phyloP scores from a whole-genome alignment of 2,888 invertebrate species.

The Norana najaformis region DNA sequence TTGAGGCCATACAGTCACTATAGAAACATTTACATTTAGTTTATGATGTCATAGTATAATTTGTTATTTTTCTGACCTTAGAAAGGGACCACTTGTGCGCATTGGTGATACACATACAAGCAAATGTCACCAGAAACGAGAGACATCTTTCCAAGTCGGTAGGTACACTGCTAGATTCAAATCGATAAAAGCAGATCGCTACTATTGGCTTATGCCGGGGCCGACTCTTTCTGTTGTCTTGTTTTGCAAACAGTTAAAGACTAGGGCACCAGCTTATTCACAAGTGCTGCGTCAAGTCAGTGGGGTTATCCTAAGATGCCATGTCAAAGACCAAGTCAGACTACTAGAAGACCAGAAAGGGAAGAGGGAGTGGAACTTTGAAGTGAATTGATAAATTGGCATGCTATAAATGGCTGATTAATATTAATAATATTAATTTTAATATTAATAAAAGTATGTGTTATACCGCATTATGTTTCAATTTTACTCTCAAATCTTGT shows the following conservation, averaged over 20 bases:
- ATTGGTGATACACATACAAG: constrained; percentile 61
- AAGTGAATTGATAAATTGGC: too few species aligned
- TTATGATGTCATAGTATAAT: not conserved
- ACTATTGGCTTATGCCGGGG: not conserved
- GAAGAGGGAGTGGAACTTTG: too few species aligned
- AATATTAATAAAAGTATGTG: not conserved
- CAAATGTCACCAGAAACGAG: constrained; percentile 53
- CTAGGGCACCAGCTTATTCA: too few species aligned
- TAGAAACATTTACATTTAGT: too few species aligned
- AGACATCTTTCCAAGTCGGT: constrained; percentile 53
- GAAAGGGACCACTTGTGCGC: constrained; percentile 55
- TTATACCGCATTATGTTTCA: not conserved
- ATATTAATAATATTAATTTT: not conserved
- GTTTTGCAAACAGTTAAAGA: too few species aligned
- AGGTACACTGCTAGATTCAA: constrained; percentile 35
- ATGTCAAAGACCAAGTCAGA: too few species aligned
- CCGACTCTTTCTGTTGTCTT: not conserved
- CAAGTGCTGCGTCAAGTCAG: too few species aligned
- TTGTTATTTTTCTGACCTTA: constrained; percentile 38
- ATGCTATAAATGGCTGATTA: not conserved
- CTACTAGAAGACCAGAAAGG: too few species aligned
- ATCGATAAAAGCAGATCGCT: not conserved
- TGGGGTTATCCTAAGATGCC: too few species aligned
- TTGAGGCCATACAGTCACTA: too few species aligned
- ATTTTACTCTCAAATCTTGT: not conserved